These are phyloP conservation scores for Pantherophis guttatus DNA, from an alignment of 2,113 vertebrate genomes.

Conservation along the genomic window DNA sequence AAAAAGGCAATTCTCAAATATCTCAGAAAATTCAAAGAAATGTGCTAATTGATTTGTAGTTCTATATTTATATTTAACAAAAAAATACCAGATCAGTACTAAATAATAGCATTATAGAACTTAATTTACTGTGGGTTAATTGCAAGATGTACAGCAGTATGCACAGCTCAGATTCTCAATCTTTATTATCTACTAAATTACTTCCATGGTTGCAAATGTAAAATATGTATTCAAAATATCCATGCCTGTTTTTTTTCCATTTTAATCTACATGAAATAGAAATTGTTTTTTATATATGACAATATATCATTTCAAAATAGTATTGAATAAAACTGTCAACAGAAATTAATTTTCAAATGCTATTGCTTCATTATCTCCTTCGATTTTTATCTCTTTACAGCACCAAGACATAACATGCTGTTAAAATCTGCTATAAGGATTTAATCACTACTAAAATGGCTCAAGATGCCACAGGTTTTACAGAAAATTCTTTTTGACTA, in stretches of 20 bases:
- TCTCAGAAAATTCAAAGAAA: not conserved
- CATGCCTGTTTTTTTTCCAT: not conserved
- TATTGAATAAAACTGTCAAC: not conserved
- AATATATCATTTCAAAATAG: not conserved
- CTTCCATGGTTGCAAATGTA: not conserved
- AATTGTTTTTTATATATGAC: not conserved
- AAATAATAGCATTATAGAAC: not conserved
- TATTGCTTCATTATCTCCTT: not conserved
- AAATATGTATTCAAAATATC: not conserved
- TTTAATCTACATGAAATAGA: not conserved
- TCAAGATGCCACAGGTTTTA: not conserved
- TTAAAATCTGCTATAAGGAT: constrained; percentile 18
- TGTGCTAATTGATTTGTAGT: not conserved
- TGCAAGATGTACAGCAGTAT: not conserved
- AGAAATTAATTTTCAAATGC: not conserved
- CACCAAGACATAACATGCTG: constrained; percentile 16
- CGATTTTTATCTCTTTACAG: constrained; percentile 29
- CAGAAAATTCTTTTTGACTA: constrained; percentile 34
- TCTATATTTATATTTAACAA: not conserved
- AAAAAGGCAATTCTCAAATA: not conserved
- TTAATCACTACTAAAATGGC: constrained; percentile 1
- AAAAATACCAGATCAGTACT: not conserved
- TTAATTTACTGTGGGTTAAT: not conserved
- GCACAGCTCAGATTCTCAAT: not conserved
- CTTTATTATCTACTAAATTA: not conserved